Evolutionary conservation across 2,888 invertebrate species (phyloP).

Genomic region (Caenorhabditis sp.): DNA sequence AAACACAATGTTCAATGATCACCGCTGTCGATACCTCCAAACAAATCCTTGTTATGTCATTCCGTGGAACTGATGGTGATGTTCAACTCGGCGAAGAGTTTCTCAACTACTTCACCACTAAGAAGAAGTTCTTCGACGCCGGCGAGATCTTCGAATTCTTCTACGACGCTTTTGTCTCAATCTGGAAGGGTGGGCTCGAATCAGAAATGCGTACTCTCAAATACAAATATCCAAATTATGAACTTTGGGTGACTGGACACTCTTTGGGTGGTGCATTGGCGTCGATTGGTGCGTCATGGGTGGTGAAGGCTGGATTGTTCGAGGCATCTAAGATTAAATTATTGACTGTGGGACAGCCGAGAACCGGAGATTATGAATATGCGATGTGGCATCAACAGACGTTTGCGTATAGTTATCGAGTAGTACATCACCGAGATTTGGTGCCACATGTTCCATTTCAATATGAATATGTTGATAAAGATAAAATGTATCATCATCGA

Average conservation of each 20-base stretch:
- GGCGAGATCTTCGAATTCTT: slow-evolving; percentile 41
- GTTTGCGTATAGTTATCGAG: slow-evolving; percentile 37
- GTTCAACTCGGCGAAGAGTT: slow-evolving; percentile 33
- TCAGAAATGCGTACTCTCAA: slow-evolving; percentile 30
- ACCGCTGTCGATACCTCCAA: slow-evolving; percentile 31
- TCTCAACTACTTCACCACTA: slow-evolving; percentile 24
- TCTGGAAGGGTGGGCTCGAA: slow-evolving; percentile 35
- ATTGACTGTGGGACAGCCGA: slow-evolving; percentile 35
- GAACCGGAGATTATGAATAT: slow-evolving; percentile 39
- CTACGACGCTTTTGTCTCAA: slow-evolving; percentile 31
- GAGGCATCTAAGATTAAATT: slow-evolving; percentile 15
- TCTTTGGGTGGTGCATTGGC: slow-evolving; percentile 36
- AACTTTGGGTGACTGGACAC: slow-evolving; percentile 41
- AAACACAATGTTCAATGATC: slow-evolving; percentile 29
- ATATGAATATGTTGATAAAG: slow-evolving; percentile 26
- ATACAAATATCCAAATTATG: slow-evolving; percentile 37
- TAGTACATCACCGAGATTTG: slow-evolving; percentile 36
- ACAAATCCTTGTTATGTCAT: slow-evolving; percentile 30
- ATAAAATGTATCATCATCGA: slow-evolving; percentile 40
- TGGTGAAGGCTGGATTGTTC: slow-evolving; percentile 29
- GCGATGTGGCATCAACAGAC: slow-evolving; percentile 42
- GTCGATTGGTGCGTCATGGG: slow-evolving; percentile 35
- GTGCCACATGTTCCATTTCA: slow-evolving; percentile 41
- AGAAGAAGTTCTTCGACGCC: slow-evolving; percentile 34
- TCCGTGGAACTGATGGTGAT: slow-evolving; percentile 25